Conservation (phyloP, 1,140 invertebrate species). For the Calosoma granatense region DNA sequence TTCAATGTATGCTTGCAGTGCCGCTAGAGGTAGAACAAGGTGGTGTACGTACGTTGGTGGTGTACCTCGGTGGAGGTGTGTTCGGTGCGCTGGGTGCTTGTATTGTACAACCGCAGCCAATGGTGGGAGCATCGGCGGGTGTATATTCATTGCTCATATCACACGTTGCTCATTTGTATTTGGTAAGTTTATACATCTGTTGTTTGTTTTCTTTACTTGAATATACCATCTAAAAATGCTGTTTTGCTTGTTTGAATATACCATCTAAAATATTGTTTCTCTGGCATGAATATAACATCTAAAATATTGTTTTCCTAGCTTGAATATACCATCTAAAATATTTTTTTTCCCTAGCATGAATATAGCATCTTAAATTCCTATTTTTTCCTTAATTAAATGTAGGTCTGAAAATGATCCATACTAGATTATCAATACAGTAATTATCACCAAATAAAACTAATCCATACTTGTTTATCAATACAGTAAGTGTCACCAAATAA, state of each 20-base stretch:
- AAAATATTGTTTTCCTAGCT: too few species aligned
- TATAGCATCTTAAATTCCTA: too few species aligned
- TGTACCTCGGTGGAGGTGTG: conserved; percentile 60
- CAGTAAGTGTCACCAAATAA: too few species aligned
- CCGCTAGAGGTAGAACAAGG: conserved; percentile 76
- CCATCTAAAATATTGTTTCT: not conserved
- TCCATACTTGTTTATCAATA: too few species aligned
- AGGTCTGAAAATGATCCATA: too few species aligned
- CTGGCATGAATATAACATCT: not conserved
- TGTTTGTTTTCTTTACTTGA: conserved; percentile 11
- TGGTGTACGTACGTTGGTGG: conserved; percentile 54
- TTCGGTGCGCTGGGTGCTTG: conserved; percentile 67
- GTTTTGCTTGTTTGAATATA: not conserved
- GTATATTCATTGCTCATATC: conserved; percentile 87
- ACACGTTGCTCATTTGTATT: conserved; percentile 78
- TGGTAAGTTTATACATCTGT: conserved; percentile 57
- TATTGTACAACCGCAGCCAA: conserved; percentile 63
- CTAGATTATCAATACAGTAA: too few species aligned
- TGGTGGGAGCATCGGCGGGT: conserved; percentile 89
- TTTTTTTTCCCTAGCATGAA: too few species aligned
- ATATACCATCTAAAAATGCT: not conserved
- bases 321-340: too few species aligned
- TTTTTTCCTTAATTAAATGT: too few species aligned
- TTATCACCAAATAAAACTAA: too few species aligned
- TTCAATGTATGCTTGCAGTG: conserved; percentile 56